Evolutionary conservation across 2,113 vertebrate genomes (phyloP), one percentile per base, ranked within the genome.

Genomic region (Craseonycteris thonglongyai): DNA sequence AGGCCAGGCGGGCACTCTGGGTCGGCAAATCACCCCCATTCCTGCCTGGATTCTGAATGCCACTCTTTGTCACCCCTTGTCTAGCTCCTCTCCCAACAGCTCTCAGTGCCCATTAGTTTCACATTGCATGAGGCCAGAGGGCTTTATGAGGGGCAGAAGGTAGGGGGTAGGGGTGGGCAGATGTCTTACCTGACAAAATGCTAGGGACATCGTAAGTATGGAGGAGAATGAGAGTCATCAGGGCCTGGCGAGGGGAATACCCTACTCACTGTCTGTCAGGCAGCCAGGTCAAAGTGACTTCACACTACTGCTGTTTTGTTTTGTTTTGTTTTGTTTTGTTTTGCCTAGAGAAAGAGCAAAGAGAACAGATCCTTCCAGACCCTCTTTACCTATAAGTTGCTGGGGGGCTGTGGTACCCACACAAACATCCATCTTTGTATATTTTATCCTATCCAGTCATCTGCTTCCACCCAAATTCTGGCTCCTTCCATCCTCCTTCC

Each of bases 1-100:
- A 96, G 94, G 92, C 95, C 95, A 95, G 93, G 65, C 21, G 33
- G 94, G 92, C 92, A 74, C 90, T 85, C 95, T 91, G 61, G 75
- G 95, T 82, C 7, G 5, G 72, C 84, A 82, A 51, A 66, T 38
- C 51, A 54, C 85, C 92, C 94, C 66, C 33, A 54, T 26, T 91
- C 33, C n/a, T 75, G 72, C 71, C 90, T 85, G 16, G 51, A 51
- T 92, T 91, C 93, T 51, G 72, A 93, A 49, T 28, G 11, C 88
- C 58, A 78, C 90, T 74, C 51, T 84, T 35, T 19, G 40, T 61
- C 66, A 72, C 28, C 74, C 47, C 45, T 88, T 85, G 42, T 22
- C 49, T 35, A 76, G 47, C 66, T 91, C 24, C 71, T 93, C 72
- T 94, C 81, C 38, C 59, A 66, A 2, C 8, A 75, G 71, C 66